Conservation (phyloP, 2,797 vertebrate genomes). For the Luscinia luscinia region DNA sequence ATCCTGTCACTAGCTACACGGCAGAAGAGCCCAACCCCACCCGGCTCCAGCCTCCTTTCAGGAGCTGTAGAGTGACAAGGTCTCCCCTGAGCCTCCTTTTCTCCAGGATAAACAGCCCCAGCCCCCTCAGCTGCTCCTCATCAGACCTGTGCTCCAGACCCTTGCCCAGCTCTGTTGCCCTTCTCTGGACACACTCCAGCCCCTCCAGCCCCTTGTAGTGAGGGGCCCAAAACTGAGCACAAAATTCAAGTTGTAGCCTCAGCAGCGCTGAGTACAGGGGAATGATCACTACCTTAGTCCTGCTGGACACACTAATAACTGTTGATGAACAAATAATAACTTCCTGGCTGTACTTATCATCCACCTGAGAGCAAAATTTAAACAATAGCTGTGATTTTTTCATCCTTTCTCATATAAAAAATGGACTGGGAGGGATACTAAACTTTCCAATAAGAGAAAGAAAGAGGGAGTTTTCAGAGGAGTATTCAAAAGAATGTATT, state of each 20-base stretch:
- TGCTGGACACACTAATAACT: neutral
- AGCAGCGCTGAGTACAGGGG: neutral
- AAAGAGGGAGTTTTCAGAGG: neutral
- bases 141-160: neutral
- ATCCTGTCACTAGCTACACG: rapidly evolving
- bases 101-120: neutral
- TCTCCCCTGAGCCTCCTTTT: neutral
- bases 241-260: neutral
- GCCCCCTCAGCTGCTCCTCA: neutral
- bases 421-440: neutral
- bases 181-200: neutral
- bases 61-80: rapidly evolving
- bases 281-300: neutral
- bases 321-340: neutral
- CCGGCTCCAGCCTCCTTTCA: neutral
- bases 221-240: neutral
- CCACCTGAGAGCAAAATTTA: neutral
- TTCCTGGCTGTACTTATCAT: neutral
- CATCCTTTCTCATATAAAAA: neutral
- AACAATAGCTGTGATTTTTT: neutral
- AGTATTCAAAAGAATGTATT: neutral
- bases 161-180: rapidly evolving
- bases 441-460: neutral
- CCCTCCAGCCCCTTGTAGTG: too few species aligned
- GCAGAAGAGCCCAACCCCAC: rapidly evolving